phyloP scores from a whole-genome alignment of 1,140 invertebrate genomes.

The Drosophila dunni region DNA sequence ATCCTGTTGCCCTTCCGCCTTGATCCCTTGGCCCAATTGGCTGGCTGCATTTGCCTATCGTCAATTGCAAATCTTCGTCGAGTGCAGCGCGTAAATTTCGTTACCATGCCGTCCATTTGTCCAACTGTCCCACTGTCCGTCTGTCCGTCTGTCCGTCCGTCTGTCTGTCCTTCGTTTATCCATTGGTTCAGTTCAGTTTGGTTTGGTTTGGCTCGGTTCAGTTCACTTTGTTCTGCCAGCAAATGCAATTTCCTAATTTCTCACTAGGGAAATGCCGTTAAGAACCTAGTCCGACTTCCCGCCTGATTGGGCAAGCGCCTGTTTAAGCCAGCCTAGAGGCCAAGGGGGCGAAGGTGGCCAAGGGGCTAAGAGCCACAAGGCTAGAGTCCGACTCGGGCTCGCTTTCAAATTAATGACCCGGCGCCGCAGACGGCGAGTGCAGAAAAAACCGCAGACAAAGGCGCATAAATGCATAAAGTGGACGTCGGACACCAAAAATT shows the following conservation, averaged over 20 bases:
- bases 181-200: not conserved
- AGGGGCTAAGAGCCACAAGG: not conserved
- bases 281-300: slow-evolving; percentile 52
- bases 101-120: slow-evolving; percentile 40
- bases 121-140: not conserved
- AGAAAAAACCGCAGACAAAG: slow-evolving; percentile 77
- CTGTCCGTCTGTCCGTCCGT: not conserved
- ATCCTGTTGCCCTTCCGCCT: not conserved
- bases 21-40: slow-evolving; percentile 24
- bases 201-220: slow-evolving; percentile 5
- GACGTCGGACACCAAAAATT: slow-evolving; percentile 59
- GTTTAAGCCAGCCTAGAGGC: not conserved
- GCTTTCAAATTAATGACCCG: slow-evolving; percentile 78
- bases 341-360: not conserved
- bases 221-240: slow-evolving; percentile 50
- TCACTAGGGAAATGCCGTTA: slow-evolving; percentile 77
- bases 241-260: slow-evolving; percentile 84
- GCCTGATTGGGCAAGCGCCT: slow-evolving; percentile 32
- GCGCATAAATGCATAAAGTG: slow-evolving; percentile 79
- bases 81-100: slow-evolving; percentile 75
- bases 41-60: slow-evolving; percentile 54
- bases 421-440: slow-evolving; percentile 63
- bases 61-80: slow-evolving; percentile 66
- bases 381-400: slow-evolving; percentile 41
- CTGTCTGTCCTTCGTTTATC: not conserved